Percentiles rank a stretch among this genome's conserved stretches.
phyloP scores from a whole-genome alignment of 2,888 invertebrate species.

The Hypomecis atomaria region DNA sequence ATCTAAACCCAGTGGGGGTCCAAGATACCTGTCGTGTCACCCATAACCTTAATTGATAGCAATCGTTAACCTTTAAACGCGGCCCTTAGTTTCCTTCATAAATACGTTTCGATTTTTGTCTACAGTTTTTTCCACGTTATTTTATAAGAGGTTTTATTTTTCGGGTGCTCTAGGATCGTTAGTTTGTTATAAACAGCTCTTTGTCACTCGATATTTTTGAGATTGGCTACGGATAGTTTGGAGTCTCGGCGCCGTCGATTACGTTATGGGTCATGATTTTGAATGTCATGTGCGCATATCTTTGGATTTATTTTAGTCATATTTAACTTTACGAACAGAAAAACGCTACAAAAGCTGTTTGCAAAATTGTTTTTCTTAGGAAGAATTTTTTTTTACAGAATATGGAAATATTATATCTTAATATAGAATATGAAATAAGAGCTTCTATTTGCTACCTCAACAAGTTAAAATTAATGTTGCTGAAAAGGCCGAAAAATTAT shows the following conservation, averaged over 20 bases:
- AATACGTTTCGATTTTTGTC: constrained; percentile 80
- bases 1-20: constrained; percentile 79
- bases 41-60: constrained; percentile 84
- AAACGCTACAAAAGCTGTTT: too few species aligned
- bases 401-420: too few species aligned
- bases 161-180: constrained; percentile 80
- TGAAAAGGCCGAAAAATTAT: too few species aligned
- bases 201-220: constrained; percentile 81
- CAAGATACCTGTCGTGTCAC: constrained; percentile 68
- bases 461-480: too few species aligned
- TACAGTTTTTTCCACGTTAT: constrained; percentile 72
- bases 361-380: too few species aligned
- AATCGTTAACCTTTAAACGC: constrained; percentile 83
- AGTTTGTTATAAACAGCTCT: constrained; percentile 81
- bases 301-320: neutral
- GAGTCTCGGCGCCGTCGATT: constrained; percentile 64
- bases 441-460: too few species aligned
- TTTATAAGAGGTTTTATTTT: constrained; percentile 80
- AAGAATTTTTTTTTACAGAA: too few species aligned
- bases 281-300: constrained; percentile 58
- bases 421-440: too few species aligned
- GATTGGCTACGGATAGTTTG: constrained; percentile 68
- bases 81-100: constrained; percentile 78
- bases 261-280: constrained; percentile 64
- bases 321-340: too few species aligned